phyloP scores from a whole-genome alignment of 2,113 vertebrate genomes.

The Eudyptes chrysolophus region DNA sequence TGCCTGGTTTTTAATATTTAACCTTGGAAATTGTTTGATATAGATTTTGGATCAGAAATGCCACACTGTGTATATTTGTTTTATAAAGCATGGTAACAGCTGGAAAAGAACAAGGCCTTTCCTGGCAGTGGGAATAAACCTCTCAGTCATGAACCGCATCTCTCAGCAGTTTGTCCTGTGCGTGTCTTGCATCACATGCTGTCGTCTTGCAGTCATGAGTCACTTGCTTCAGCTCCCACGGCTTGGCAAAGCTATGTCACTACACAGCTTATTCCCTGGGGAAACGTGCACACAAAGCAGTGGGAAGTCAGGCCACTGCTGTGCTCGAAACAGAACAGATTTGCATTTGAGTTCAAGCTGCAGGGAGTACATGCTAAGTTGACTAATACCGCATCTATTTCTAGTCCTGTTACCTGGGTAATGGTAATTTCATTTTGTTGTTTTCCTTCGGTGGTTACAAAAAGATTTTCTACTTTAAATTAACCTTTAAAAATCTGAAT shows the following conservation, averaged over 20 bases:
- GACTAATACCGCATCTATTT: slow-evolving; percentile 21
- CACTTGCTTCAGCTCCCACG: slow-evolving; percentile 26
- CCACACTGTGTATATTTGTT: neutral
- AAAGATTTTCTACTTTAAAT: neutral
- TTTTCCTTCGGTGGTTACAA: neutral
- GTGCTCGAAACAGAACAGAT: slow-evolving; percentile 37
- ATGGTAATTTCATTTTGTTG: slow-evolving; percentile 17
- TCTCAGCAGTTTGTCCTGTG: slow-evolving; percentile 22
- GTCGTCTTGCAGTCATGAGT: slow-evolving; percentile 42
- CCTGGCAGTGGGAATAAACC: neutral
- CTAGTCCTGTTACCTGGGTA: slow-evolving; percentile 54
- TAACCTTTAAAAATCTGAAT: neutral
- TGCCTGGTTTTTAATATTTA: neutral
- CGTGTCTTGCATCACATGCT: slow-evolving; percentile 32
- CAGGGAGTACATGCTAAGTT: neutral
- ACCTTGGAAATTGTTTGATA: neutral
- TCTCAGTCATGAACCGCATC: neutral
- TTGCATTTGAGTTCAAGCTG: slow-evolving; percentile 34
- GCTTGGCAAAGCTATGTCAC: neutral
- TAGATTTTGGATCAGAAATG: neutral
- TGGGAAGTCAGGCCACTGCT: slow-evolving; percentile 5
- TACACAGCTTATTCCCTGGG: neutral
- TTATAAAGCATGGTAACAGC: neutral
- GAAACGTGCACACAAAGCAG: slow-evolving; percentile 29
- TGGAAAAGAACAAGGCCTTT: neutral